These are phyloP conservation scores for Panorpa germanica DNA, from an alignment of 2,888 invertebrate species.

Conservation along the genomic window DNA sequence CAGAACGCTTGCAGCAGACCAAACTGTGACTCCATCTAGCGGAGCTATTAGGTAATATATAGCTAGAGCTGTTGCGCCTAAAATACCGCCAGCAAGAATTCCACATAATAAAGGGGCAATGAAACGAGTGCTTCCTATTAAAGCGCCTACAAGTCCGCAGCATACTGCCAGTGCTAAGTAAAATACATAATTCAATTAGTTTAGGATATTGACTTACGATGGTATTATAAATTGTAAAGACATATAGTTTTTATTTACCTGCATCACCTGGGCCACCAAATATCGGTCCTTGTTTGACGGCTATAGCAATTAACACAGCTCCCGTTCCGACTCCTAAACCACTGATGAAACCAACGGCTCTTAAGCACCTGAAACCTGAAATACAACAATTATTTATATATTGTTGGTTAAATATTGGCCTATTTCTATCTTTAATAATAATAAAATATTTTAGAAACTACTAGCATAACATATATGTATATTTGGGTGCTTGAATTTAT, in stretches of 20 bases:
- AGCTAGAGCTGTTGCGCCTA: slow-evolving; percentile 23
- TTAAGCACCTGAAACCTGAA: slow-evolving; percentile 74
- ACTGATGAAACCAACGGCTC: slow-evolving; percentile 73
- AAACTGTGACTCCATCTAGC: too few relatives aligned
- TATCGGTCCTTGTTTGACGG: slow-evolving; percentile 58
- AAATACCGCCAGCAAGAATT: slow-evolving; percentile 22
- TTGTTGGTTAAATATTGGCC: too few relatives aligned
- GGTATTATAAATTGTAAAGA: too few relatives aligned
- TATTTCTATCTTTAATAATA: too few relatives aligned
- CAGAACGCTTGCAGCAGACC: too few relatives aligned
- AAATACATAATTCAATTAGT: too few relatives aligned
- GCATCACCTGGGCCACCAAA: slow-evolving; percentile 35
- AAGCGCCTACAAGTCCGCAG: slow-evolving; percentile 23
- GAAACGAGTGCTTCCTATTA: slow-evolving; percentile 24
- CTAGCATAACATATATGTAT: too few relatives aligned
- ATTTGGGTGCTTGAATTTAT: too few relatives aligned
- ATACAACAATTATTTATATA: slow-evolving; percentile 12
- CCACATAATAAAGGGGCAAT: slow-evolving; percentile 22
- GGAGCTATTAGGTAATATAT: too few relatives aligned
- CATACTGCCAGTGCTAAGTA: slow-evolving; percentile 20
- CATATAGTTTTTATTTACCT: slow-evolving; percentile 6
- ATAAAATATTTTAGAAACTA: too few relatives aligned
- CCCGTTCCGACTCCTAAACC: slow-evolving; percentile 72
- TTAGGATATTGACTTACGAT: too few relatives aligned
- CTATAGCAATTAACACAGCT: too few relatives aligned